Evolutionary conservation across 1,140 invertebrate genomes (phyloP), one percentile per base, ranked within the genome.

Genomic region (Archegozetes longisetosus): DNA sequence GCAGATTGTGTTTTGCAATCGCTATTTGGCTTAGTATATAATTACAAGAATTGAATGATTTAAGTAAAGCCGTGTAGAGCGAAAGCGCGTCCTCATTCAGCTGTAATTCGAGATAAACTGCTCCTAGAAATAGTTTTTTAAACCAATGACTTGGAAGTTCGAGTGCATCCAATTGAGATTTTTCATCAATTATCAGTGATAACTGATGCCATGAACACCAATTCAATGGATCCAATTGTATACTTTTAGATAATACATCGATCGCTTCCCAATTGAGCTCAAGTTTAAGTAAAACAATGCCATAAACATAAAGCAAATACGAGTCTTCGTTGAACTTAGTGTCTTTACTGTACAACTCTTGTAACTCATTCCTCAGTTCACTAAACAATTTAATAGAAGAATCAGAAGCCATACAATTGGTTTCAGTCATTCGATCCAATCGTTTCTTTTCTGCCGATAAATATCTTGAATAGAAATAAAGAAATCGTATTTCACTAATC

Each of bases 151-250:
- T 79, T 0, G 90, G 89, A 26, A 95, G 69, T 46, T 77, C 73
- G 6, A 89, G 66, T 13, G 78, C 78, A 58, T 81, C 75, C 32
- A 91, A 63, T 77, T 79, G 67, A 51, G 29, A 20, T 60, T 62
- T 83, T 66, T 92, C 86, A 63, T 81, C 82, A 25, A 94, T 83
- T 0, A 96, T 73, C 1, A 82, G 78, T 3, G 87, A 82, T n/a
- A 98, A 71, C 72, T 97, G 92, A 28, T 89, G 74, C 88, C 93
- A 98, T 0, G 89, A 83, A 54, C 86, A 83, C 92, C 93, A 97
- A 60, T 91, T 79, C 65, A 88, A 80, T 13, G 91, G 90, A 63
- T 84, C 80, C 26, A 78, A 76, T 58, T 81, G 77, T 1, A 91
- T 78, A 24, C 89, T 78, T 67, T 87, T 83, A 17, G 86, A 75